These are phyloP conservation scores for Aspidoscelis tigris DNA, from an alignment of 2,113 vertebrate genomes.

Conservation along the genomic window DNA sequence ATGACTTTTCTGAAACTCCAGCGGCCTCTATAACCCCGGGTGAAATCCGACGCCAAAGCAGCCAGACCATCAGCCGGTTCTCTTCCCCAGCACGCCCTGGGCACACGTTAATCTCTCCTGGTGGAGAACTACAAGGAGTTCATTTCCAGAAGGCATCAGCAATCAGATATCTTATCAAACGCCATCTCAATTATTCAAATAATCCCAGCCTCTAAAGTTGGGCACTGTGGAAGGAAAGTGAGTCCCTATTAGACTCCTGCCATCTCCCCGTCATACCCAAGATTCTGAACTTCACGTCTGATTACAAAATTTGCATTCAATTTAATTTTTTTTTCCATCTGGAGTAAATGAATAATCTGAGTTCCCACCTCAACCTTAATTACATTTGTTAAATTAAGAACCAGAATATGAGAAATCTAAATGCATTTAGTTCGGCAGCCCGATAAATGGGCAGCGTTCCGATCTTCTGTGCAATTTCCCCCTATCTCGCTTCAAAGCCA, in stretches of 20 bases:
- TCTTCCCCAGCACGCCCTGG: neutral
- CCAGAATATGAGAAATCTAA: slow-evolving; percentile 63
- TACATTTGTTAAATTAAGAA: slow-evolving; percentile 69
- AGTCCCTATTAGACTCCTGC: slow-evolving; percentile 48
- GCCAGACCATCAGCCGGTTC: neutral
- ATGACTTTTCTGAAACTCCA: neutral
- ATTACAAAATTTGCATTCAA: slow-evolving; percentile 59
- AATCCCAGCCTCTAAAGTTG: slow-evolving; percentile 47
- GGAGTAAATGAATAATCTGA: slow-evolving; percentile 70
- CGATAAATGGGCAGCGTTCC: slow-evolving; percentile 44
- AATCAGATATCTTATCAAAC: slow-evolving; percentile 62
- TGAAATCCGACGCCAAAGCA: slow-evolving; percentile 17
- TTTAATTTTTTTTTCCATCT: slow-evolving; percentile 64
- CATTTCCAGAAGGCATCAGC: slow-evolving; percentile 45
- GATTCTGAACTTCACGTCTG: slow-evolving; percentile 59
- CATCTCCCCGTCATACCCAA: slow-evolving; percentile 56
- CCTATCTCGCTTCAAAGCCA: slow-evolving; percentile 52
- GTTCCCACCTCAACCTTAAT: slow-evolving; percentile 65
- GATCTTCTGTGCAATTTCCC: slow-evolving; percentile 45
- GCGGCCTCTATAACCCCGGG: neutral
- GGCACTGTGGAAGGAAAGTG: slow-evolving; percentile 57
- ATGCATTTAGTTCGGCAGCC: slow-evolving; percentile 42
- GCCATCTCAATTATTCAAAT: slow-evolving; percentile 61
- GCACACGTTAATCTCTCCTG: slow-evolving; percentile 36
- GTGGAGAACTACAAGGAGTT: slow-evolving; percentile 56